A percentile compares a stretch with the other conserved stretches of the same genome.
These are phyloP conservation scores for Vultur gryphus DNA, from an alignment of 2,797 vertebrate species.

Conservation along the genomic window DNA sequence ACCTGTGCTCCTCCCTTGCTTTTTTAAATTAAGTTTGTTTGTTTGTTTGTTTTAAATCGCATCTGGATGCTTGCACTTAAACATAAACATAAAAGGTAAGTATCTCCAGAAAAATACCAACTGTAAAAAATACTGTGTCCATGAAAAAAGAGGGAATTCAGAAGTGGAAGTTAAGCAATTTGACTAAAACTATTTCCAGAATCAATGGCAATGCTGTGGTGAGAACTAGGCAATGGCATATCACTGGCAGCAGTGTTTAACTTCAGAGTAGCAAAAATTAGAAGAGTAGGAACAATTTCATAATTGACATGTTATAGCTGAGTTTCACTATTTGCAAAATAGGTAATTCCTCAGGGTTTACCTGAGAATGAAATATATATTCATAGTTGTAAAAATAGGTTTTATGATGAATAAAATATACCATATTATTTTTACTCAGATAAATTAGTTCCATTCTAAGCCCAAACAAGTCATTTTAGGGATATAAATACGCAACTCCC, in stretches of 20 bases:
- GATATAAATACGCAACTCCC: not conserved
- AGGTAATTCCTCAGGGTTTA: not conserved
- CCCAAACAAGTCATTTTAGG: not conserved
- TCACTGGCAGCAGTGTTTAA: not conserved
- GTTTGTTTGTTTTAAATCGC: not conserved
- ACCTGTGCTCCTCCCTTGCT: not conserved
- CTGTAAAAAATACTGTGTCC: not conserved
- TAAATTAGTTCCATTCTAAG: not conserved
- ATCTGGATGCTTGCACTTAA: not conserved
- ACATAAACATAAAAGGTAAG: not conserved
- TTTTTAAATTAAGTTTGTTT: not conserved
- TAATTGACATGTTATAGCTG: not conserved
- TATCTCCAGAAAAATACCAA: not conserved
- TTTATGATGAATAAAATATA: not conserved
- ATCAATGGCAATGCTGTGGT: not conserved
- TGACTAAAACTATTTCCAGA: not conserved
- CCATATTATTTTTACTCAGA: not conserved
- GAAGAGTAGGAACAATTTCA: not conserved
- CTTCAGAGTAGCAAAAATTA: not conserved
- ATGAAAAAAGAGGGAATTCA: not conserved
- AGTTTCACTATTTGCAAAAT: not conserved
- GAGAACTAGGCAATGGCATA: not conserved
- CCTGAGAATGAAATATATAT: not conserved
- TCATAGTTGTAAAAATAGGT: not conserved
- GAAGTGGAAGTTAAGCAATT: not conserved